Conservation (phyloP, 2,797 vertebrate genomes). For the Bothrops alternatus region DNA sequence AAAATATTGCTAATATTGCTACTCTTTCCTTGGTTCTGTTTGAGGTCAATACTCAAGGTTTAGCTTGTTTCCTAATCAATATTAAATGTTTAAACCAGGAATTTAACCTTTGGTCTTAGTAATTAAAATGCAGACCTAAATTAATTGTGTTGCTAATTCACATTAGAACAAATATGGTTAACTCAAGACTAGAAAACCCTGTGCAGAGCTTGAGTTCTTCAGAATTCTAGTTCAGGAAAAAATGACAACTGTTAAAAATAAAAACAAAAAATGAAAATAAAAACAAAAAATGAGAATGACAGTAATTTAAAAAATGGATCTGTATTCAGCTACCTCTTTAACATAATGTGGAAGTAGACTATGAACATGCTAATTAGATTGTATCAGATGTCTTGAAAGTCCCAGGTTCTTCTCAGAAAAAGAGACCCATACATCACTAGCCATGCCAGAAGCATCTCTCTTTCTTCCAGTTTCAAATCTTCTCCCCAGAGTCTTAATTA, state of each 20-base stretch:
- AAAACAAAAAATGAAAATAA: neutral
- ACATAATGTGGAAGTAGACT: neutral
- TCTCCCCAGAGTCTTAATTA: neutral
- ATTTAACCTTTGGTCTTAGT: neutral
- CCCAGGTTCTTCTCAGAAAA: neutral
- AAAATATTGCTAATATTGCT: neutral
- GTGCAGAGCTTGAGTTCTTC: neutral
- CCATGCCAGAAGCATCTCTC: neutral
- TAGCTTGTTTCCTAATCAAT: neutral
- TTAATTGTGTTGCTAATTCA: neutral
- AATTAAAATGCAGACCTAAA: neutral
- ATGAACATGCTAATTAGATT: neutral
- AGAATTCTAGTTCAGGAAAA: neutral
- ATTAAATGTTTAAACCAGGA: neutral
- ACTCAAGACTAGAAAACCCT: neutral
- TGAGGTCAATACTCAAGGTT: too few species aligned
- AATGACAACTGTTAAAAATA: neutral
- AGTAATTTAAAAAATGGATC: neutral
- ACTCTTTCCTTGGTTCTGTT: neutral
- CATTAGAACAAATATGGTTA: neutral
- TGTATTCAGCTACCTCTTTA: neutral
- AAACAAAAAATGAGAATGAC: neutral
- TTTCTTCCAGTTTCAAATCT: neutral
- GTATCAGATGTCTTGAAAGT: neutral
- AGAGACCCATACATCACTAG: neutral